phyloP scores from a whole-genome alignment of 2,797 vertebrate species.

The Sylvia borin region DNA sequence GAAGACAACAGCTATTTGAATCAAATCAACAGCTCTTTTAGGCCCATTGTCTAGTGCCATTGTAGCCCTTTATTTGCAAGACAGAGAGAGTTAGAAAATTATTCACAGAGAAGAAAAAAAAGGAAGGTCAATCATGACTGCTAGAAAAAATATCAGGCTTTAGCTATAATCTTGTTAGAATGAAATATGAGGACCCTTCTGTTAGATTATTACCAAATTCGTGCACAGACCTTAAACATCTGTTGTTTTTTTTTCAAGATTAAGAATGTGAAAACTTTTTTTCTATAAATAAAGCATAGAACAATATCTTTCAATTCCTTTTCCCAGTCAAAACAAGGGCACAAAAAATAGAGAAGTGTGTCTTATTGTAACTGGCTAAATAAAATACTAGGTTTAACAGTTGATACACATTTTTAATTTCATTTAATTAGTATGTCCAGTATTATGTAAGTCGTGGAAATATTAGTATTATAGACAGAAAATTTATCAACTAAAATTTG shows the following conservation, averaged over 20 bases:
- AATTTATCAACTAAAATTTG: not conserved
- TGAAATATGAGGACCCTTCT: not conserved
- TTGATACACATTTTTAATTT: not conserved
- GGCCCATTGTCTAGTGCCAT: not conserved
- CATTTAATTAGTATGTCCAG: not conserved
- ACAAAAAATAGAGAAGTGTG: constrained; percentile 17
- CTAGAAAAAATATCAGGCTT: not conserved
- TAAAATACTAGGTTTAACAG: not conserved
- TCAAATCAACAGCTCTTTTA: not conserved
- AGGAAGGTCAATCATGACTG: not conserved
- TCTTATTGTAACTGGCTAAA: not conserved
- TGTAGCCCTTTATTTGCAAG: not conserved
- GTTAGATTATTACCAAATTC: not conserved
- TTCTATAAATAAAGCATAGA: constrained; percentile 42
- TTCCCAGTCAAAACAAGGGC: not conserved
- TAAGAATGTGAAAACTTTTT: not conserved
- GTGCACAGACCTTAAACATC: not conserved
- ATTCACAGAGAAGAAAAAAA: not conserved
- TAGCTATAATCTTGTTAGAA: not conserved
- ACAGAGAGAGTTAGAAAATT: not conserved
- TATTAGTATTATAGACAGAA: not conserved
- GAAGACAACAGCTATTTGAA: not conserved
- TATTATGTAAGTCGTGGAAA: not conserved
- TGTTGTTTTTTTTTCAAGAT: not conserved
- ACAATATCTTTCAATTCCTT: constrained; percentile 59